Evolutionary conservation across 2,888 invertebrate genomes (phyloP).

Genomic region (Meloe dianella): DNA sequence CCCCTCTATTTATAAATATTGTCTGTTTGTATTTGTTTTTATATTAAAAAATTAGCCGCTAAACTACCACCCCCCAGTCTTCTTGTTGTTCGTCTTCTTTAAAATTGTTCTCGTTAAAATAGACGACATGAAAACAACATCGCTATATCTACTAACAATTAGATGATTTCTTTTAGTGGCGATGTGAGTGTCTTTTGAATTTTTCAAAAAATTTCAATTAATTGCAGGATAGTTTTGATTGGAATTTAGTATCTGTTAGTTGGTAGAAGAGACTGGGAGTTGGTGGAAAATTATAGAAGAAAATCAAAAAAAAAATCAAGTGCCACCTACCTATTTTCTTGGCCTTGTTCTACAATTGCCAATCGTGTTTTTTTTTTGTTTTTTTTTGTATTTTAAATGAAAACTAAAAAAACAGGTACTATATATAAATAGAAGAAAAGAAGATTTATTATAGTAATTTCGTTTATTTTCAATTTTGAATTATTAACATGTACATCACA

Average conservation of each 20-base stretch:
- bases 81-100: neutral
- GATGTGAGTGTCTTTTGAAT: neutral
- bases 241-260: conserved; percentile 57
- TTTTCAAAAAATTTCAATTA: neutral
- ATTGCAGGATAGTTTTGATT: conserved; percentile 44
- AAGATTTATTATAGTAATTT: conserved; percentile 51
- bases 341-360: conserved; percentile 35
- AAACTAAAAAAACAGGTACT: conserved; percentile 23
- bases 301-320: conserved; percentile 45
- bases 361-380: conserved; percentile 26
- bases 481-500: conserved; percentile 62
- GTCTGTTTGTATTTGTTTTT: neutral
- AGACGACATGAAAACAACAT: neutral
- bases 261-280: conserved; percentile 36
- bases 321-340: conserved; percentile 57
- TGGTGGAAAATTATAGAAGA: conserved; percentile 23
- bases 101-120: neutral
- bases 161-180: conserved; percentile 6
- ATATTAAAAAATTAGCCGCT: neutral
- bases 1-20: neutral
- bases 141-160: neutral
- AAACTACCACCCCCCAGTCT: conserved; percentile 6
- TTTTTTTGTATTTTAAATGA: neutral
- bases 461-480: conserved; percentile 61
- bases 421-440: conserved; percentile 42